Base-by-base conservation (phyloP, 2,113 vertebrate genomes). In the Epinephelus fuscoguttatus region DNA sequence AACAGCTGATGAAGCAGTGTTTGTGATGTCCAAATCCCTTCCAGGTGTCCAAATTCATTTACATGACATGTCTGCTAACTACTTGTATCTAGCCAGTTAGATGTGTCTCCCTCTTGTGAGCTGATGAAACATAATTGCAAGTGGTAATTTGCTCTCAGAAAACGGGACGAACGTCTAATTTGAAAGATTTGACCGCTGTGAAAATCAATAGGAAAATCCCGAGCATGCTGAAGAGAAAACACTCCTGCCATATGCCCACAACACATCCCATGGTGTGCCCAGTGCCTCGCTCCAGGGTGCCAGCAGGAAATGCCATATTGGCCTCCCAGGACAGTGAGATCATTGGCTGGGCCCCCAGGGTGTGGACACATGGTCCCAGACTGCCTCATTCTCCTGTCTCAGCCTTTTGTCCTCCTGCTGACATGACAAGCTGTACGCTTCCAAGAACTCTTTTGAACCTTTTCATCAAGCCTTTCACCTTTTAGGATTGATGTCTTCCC, bases 281-380 rank as follows among this genome's bases (percentile, higher is more conserved):
- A 6, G 77, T 77, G 71, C 77, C 64, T 8, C 13, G 63, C 82
- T 68, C 64, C 74, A 75, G 77, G 78, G 76, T 70, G 82, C 47
- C 2, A 78, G 75, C 89, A 94, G 91, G 93, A 94, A 94, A 75
- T 85, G 86, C 80, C 91, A 91, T 90, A 90, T 92, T 93, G 94
- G 88, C 91, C 86, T 71, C 81, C 25, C 45, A 75, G 86, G 84
- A 86, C 75, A 85, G 85, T 78, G 75, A 83, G 89, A 88, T 91
- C 89, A 91, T 81, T 89, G 80, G 81, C 74, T 70, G 40, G 50
- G 67, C 88, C 90, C 92, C 91, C 63, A 60, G 82, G 82, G 89
- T 75, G 87, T 82, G 75, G 87, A 90, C 94, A 94, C 94, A 93
- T 94, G 95, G 92, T 87, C 84, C 60, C 83, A 78, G 70, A 68